These are phyloP conservation scores for Psix sp. DNA, from an alignment of 1,140 invertebrate genomes.

Conservation along the genomic window DNA sequence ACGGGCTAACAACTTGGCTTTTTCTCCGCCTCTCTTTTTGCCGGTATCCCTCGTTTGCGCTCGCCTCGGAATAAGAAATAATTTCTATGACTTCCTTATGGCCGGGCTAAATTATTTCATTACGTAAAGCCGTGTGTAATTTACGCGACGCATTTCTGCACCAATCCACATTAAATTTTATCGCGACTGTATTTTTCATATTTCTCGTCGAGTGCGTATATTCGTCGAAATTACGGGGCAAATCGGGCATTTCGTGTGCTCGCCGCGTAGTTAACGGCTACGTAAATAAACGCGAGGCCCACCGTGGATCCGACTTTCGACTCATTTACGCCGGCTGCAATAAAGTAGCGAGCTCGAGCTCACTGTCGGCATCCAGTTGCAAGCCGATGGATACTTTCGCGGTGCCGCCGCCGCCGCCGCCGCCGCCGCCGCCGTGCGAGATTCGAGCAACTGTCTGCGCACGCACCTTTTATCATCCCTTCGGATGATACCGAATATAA, in stretches of 20 bases:
- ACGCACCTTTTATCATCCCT: conserved; percentile 42
- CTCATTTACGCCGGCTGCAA: conserved; percentile 20
- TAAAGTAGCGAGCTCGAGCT: conserved; percentile 30
- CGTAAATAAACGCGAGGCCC: conserved; percentile 29
- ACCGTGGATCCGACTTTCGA: conserved; percentile 21
- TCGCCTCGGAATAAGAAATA: conserved; percentile 47
- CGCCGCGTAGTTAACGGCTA: conserved; percentile 45
- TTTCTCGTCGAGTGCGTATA: conserved; percentile 51
- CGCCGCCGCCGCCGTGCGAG: not conserved
- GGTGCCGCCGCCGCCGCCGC: conserved; percentile 1
- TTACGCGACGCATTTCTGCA: conserved; percentile 37
- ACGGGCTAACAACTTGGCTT: conserved; percentile 11
- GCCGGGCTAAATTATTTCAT: conserved; percentile 52
- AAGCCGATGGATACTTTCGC: conserved; percentile 36
- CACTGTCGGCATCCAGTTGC: conserved; percentile 29
- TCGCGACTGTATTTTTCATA: conserved; percentile 49
- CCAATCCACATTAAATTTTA: conserved; percentile 49
- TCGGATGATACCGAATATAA: conserved; percentile 27
- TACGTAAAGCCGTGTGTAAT: conserved; percentile 36
- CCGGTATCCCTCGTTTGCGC: not conserved
- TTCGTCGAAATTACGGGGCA: conserved; percentile 43
- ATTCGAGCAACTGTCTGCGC: too few relatives aligned
- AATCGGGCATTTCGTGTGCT: conserved; percentile 39
- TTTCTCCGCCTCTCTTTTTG: not conserved
- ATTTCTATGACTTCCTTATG: conserved; percentile 56